Percentiles rank a stretch among this genome's conserved stretches.
These are phyloP conservation scores for Metaphire vulgaris DNA, from an alignment of 1,140 invertebrate genomes.

Conservation along the genomic window DNA sequence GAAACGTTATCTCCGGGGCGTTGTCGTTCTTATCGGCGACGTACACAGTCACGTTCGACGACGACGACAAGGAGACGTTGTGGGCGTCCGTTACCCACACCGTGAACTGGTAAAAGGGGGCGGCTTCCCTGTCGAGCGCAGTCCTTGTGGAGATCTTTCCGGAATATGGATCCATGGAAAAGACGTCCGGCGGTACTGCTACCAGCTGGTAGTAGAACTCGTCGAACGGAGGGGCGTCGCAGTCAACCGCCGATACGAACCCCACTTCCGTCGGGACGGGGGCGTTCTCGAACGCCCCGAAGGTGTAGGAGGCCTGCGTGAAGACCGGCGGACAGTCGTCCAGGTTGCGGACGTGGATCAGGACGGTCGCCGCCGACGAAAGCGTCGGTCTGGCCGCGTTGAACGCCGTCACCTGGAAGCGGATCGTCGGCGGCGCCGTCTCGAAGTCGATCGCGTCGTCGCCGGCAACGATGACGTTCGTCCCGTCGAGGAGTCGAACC, in stretches of 20 bases:
- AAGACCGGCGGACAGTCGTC: slow-evolving; percentile 20
- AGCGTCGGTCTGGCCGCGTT: neutral
- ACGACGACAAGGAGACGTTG: neutral
- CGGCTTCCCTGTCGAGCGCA: slow-evolving; percentile 11
- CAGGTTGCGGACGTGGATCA: slow-evolving; percentile 11
- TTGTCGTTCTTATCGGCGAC: slow-evolving; percentile 29
- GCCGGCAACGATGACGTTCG: slow-evolving; percentile 7
- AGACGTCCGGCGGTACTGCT: neutral
- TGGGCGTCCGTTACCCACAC: neutral
- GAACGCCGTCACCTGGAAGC: slow-evolving; percentile 17
- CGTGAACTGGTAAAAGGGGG: slow-evolving; percentile 3
- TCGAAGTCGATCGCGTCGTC: slow-evolving; percentile 23
- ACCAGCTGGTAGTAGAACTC: slow-evolving; percentile 16
- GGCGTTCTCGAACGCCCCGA: slow-evolving; percentile 19
- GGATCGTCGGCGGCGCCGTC: neutral
- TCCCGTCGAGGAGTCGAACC: neutral
- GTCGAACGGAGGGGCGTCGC: slow-evolving; percentile 16
- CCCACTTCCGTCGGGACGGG: slow-evolving; percentile 8
- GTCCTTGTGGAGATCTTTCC: slow-evolving; percentile 19
- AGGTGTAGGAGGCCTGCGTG: slow-evolving; percentile 19
- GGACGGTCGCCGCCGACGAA: neutral
- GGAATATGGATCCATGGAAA: slow-evolving; percentile 13
- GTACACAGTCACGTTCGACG: slow-evolving; percentile 15
- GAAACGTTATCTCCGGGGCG: slow-evolving; percentile 18
- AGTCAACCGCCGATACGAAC: slow-evolving; percentile 7